A percentile compares a stretch with the other conserved stretches of the same genome.
Conservation (phyloP, 1,140 invertebrate genomes). For the Anoplolepis gracilipes region DNA sequence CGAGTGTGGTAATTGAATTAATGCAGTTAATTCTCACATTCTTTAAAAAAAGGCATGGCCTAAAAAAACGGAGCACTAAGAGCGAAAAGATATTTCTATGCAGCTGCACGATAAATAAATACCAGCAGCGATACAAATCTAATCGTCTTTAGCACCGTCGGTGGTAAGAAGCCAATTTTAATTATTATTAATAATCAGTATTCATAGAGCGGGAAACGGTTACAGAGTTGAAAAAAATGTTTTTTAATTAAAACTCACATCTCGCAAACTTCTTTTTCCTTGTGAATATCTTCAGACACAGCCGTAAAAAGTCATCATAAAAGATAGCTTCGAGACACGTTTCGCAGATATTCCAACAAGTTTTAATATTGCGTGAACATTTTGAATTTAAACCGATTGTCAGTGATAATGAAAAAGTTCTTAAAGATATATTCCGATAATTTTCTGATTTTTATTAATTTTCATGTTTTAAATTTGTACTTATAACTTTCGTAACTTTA, state of each 20-base stretch:
- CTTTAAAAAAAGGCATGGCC: slow-evolving; percentile 43
- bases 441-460: background rate
- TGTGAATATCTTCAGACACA: background rate
- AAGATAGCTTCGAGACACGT: slow-evolving; percentile 1
- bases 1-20: slow-evolving; percentile 71
- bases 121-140: slow-evolving; percentile 64
- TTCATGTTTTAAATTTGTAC: background rate
- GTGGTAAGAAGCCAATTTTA: slow-evolving; percentile 29
- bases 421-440: background rate
- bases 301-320: slow-evolving; percentile 3
- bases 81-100: slow-evolving; percentile 63
- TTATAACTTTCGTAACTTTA: background rate
- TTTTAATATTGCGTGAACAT: slow-evolving; percentile 14
- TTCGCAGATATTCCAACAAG: slow-evolving; percentile 34
- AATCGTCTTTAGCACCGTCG: slow-evolving; percentile 55
- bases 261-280: slow-evolving; percentile 21
- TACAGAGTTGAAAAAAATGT: slow-evolving; percentile 18
- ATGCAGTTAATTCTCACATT: slow-evolving; percentile 61
- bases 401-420: background rate
- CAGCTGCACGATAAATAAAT: slow-evolving; percentile 38
- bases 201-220: slow-evolving; percentile 35
- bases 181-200: slow-evolving; percentile 59
- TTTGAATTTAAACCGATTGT: slow-evolving; percentile 19
- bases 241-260: slow-evolving; percentile 48
- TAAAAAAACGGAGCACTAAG: slow-evolving; percentile 52